Evolutionary conservation across 2,113 vertebrate species (phyloP).

Genomic region (Pachycephala philippinensis): DNA sequence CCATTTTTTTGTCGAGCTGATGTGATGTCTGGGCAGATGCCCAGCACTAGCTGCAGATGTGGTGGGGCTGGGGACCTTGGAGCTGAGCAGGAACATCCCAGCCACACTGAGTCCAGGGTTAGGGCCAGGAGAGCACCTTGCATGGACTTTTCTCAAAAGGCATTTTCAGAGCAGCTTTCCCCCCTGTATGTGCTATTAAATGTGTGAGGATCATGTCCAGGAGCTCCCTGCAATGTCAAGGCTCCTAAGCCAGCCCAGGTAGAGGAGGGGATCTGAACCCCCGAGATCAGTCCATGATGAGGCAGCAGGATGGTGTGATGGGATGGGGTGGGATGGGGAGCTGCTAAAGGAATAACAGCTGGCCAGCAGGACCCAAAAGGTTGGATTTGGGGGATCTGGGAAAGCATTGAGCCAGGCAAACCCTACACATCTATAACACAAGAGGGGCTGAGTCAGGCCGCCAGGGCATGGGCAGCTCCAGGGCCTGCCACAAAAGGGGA

Average conservation of each 20-base stretch:
- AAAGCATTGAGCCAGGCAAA: neutral
- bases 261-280: neutral
- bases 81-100: neutral
- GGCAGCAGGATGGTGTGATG: neutral
- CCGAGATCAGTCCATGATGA: neutral
- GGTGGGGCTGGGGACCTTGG: neutral
- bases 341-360: neutral
- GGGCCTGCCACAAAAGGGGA: neutral
- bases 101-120: rapidly evolving
- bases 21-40: rapidly evolving
- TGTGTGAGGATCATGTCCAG: rapidly evolving
- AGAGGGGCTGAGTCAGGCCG: neutral
- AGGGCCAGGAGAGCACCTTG: neutral
- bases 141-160: neutral
- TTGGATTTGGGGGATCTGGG: neutral
- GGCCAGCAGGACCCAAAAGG: neutral
- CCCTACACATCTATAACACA: neutral
- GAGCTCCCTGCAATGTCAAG: neutral
- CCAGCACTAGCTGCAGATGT: neutral
- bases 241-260: neutral
- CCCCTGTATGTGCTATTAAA: neutral
- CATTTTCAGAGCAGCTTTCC: neutral
- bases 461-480: neutral
- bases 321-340: neutral
- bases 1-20: neutral